Percentiles rank a stretch among this genome's conserved stretches.
phyloP scores from a whole-genome alignment of 2,113 vertebrate species.

The Galemys pyrenaicus region DNA sequence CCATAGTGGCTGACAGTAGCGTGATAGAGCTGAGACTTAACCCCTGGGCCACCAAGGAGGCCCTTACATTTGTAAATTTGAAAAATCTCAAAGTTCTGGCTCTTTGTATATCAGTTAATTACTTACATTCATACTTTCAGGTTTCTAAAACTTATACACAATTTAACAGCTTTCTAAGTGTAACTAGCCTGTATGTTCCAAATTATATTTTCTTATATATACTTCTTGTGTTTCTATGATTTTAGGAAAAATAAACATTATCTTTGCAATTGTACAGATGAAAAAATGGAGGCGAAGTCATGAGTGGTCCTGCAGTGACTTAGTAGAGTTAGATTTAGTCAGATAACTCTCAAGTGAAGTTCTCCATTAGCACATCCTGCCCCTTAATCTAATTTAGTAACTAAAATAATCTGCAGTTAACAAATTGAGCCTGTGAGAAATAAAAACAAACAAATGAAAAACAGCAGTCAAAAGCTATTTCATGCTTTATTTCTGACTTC shows the following conservation, averaged over 20 bases:
- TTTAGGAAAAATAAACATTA: slow-evolving; percentile 23
- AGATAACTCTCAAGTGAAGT: background rate
- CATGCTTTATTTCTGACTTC: slow-evolving; percentile 46
- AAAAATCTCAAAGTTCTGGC: background rate
- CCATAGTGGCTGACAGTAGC: no score
- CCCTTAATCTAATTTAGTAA: background rate
- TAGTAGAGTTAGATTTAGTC: background rate
- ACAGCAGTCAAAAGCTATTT: background rate
- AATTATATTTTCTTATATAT: background rate
- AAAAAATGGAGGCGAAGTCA: background rate
- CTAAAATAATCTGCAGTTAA: slow-evolving; percentile 8
- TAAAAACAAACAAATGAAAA: no score
- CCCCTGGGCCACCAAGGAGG: no score
- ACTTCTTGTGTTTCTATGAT: background rate
- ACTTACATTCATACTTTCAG: background rate
- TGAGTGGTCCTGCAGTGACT: background rate
- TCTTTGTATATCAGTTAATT: background rate
- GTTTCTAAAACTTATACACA: background rate
- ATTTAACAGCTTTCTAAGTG: background rate
- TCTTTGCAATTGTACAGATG: background rate
- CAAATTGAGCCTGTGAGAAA: background rate
- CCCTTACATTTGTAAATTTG: background rate
- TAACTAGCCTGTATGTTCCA: background rate
- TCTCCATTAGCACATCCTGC: background rate
- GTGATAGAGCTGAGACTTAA: no score